phyloP scores from a whole-genome alignment of 2,888 invertebrate species.

The Catocala nupta region DNA sequence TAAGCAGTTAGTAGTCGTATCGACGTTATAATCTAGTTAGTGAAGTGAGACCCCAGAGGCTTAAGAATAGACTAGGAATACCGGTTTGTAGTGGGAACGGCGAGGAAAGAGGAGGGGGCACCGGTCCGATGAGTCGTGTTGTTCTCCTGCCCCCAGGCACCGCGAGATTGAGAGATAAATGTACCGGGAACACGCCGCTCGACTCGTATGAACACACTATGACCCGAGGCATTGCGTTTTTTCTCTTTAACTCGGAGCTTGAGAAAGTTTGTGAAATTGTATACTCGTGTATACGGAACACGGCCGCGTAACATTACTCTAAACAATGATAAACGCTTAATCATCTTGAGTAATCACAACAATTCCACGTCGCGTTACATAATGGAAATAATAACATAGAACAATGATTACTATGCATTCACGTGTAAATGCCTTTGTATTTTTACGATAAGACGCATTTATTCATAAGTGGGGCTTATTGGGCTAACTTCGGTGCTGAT shows the following conservation, averaged over 20 bases:
- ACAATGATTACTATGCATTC: conserved; percentile 45
- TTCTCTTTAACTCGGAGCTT: conserved; percentile 38
- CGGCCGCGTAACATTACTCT: conserved; percentile 39
- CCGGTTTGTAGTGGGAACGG: conserved; percentile 60
- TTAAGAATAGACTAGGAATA: conserved; percentile 66
- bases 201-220: conserved; percentile 52
- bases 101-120: conserved; percentile 33
- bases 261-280: conserved; percentile 65
- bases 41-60: conserved; percentile 45
- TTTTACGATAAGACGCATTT: conserved; percentile 30
- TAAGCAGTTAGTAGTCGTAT: conserved; percentile 56
- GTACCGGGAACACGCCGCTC: conserved; percentile 58
- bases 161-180: conserved; percentile 74
- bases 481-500: conserved; percentile 4
- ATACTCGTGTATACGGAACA: conserved; percentile 47
- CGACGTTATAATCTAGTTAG: conserved; percentile 74
- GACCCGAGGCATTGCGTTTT: conserved; percentile 34
- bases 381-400: conserved; percentile 39
- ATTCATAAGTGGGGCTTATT: conserved; percentile 18
- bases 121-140: conserved; percentile 67
- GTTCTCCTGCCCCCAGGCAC: conserved; percentile 67
- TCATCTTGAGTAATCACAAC: conserved; percentile 53
- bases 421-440: conserved; percentile 22
- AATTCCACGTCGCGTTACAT: conserved; percentile 40
- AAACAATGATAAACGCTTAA: conserved; percentile 55